A percentile compares a stretch with the other conserved stretches of the same genome.
Conservation (phyloP, 1,140 invertebrate genomes). For the Solenopsis fugax region DNA sequence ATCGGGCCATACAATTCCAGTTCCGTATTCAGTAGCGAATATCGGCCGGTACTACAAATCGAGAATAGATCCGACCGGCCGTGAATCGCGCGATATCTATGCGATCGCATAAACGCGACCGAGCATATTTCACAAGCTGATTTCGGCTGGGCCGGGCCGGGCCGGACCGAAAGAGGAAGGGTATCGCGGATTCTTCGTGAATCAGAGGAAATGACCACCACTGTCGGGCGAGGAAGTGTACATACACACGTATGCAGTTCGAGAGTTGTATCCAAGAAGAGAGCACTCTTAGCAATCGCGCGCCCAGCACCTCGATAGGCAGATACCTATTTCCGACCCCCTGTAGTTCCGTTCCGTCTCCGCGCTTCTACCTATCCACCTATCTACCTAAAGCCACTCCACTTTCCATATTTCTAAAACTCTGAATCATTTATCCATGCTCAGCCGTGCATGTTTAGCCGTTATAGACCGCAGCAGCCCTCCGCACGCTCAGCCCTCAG, state of each 20-base stretch:
- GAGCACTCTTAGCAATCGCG: constrained; percentile 71
- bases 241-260: constrained; percentile 54
- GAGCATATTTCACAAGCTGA: constrained; percentile 33
- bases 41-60: constrained; percentile 60
- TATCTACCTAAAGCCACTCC: constrained; percentile 69
- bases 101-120: neutral
- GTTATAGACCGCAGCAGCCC: constrained; percentile 57
- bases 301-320: constrained; percentile 52
- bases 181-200: constrained; percentile 17
- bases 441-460: constrained; percentile 76
- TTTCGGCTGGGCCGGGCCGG: neutral
- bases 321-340: constrained; percentile 6
- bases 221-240: constrained; percentile 12
- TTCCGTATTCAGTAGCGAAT: constrained; percentile 31
- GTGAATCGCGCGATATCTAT: constrained; percentile 54
- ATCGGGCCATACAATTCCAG: constrained; percentile 33
- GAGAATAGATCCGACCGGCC: constrained; percentile 63
- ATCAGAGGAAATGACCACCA: constrained; percentile 27
- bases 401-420: constrained; percentile 81
- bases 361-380: neutral
- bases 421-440: constrained; percentile 81
- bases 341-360: constrained; percentile 30
- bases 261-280: constrained; percentile 64
- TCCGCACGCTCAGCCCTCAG: constrained; percentile 39
- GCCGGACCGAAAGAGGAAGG: neutral